A percentile compares a stretch with the other conserved stretches of the same genome.
Conservation (phyloP, 2,888 invertebrate species). For the Leptinotarsa rubiginosa region DNA sequence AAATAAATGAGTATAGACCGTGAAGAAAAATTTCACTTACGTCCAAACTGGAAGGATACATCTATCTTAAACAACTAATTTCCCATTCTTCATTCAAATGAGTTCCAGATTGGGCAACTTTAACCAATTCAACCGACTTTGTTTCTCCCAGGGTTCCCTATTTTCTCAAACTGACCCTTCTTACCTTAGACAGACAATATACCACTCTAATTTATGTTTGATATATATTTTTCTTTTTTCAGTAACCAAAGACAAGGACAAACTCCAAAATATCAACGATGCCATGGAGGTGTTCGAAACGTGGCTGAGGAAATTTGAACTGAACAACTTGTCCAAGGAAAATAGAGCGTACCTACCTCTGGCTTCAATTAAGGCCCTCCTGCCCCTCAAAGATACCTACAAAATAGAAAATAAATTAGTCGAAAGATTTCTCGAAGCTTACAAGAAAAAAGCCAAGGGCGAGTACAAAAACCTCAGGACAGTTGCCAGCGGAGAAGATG, state of each 20-base stretch:
- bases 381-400: slow-evolving; percentile 69
- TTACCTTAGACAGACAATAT: not conserved
- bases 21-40: too few species aligned
- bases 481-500: slow-evolving; percentile 69
- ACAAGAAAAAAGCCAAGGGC: slow-evolving; percentile 72
- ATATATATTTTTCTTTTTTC: slow-evolving; percentile 47
- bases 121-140: too few species aligned
- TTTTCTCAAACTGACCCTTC: not conserved
- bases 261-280: slow-evolving; percentile 79
- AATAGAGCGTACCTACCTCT: slow-evolving; percentile 78
- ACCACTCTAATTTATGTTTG: not conserved
- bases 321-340: slow-evolving; percentile 74
- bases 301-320: slow-evolving; percentile 80
- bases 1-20: too few species aligned
- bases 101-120: too few species aligned
- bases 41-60: too few species aligned
- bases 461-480: slow-evolving; percentile 81
- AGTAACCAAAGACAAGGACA: slow-evolving; percentile 83
- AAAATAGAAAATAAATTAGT: slow-evolving; percentile 66
- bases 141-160: too few species aligned
- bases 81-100: too few species aligned
- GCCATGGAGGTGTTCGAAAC: slow-evolving; percentile 78
- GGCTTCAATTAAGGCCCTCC: slow-evolving; percentile 70
- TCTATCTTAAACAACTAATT: too few species aligned
- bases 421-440: slow-evolving; percentile 74